These are phyloP conservation scores for Drosophila watanabei DNA, from an alignment of 1,140 invertebrate species.

Conservation along the genomic window DNA sequence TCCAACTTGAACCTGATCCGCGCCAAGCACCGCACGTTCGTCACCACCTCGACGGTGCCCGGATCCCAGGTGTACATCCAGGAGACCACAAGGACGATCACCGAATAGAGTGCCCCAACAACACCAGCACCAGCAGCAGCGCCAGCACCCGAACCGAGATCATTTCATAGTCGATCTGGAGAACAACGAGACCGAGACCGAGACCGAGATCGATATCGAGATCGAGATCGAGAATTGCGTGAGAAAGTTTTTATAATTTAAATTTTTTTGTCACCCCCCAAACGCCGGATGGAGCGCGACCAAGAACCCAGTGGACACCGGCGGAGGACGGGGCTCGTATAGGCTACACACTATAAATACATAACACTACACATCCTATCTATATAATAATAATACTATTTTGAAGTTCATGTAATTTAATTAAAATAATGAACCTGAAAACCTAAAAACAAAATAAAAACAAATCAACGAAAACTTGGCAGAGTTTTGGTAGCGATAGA, in stretches of 20 bases:
- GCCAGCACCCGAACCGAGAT: slow-evolving; percentile 41
- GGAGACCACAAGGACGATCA: slow-evolving; percentile 87
- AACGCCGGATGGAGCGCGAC: slow-evolving; percentile 29
- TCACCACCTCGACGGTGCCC: slow-evolving; percentile 94
- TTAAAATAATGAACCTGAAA: slow-evolving; percentile 83
- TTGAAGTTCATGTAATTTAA: slow-evolving; percentile 85
- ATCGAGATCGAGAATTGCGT: slow-evolving; percentile 50
- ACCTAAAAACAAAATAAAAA: slow-evolving; percentile 62
- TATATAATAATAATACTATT: slow-evolving; percentile 83
- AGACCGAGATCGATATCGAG: slow-evolving; percentile 11
- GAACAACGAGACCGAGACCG: slow-evolving; percentile 12
- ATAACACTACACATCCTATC: slow-evolving; percentile 83
- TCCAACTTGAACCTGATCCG: slow-evolving; percentile 97
- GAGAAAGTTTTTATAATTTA: slow-evolving; percentile 78
- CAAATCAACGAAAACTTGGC: slow-evolving; percentile 57
- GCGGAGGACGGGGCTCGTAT: slow-evolving; percentile 65
- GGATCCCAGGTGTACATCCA: slow-evolving; percentile 95
- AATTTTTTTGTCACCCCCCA: slow-evolving; percentile 70
- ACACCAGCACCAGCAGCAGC: slow-evolving; percentile 13
- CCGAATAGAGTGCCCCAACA: slow-evolving; percentile 73
- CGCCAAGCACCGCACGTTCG: slow-evolving; percentile 98
- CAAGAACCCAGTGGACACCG: slow-evolving; percentile 40
- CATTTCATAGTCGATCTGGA: slow-evolving; percentile 43
- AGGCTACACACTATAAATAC: slow-evolving; percentile 79
- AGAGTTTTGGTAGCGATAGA: slow-evolving; percentile 50